These are phyloP conservation scores for Aleiodes leptofemur DNA, from an alignment of 2,888 invertebrate species.

Conservation along the genomic window DNA sequence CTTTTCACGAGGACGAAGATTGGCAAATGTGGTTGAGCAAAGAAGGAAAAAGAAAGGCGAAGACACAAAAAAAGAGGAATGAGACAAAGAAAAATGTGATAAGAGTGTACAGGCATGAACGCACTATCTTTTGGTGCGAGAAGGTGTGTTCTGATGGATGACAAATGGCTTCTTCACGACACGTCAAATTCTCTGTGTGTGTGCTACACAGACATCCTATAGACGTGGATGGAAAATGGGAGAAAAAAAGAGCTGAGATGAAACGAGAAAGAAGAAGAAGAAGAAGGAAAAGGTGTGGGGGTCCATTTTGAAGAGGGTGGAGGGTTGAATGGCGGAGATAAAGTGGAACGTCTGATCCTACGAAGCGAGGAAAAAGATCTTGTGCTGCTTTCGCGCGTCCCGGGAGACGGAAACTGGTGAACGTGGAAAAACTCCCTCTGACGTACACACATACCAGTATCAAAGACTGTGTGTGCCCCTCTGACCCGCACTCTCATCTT, in stretches of 20 bases:
- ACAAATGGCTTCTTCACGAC: constrained; percentile 76
- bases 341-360: constrained; percentile 76
- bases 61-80: constrained; percentile 35
- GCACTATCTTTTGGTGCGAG: constrained; percentile 61
- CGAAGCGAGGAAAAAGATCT: constrained; percentile 74
- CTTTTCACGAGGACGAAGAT: constrained; percentile 5
- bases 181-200: constrained; percentile 72
- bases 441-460: constrained; percentile 47
- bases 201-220: constrained; percentile 70
- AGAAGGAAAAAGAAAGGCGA: constrained; percentile 34
- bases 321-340: constrained; percentile 78
- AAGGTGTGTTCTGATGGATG: constrained; percentile 69
- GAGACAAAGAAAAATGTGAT: constrained; percentile 55
- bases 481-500: constrained; percentile 55
- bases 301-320: constrained; percentile 63
- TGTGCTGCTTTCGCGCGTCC: constrained; percentile 58
- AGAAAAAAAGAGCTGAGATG: constrained; percentile 69
- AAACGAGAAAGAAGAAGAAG: constrained; percentile 74
- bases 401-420: constrained; percentile 63
- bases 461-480: constrained; percentile 43
- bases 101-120: constrained; percentile 55
- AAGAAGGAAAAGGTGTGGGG: constrained; percentile 70
- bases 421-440: constrained; percentile 65
- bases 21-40: not conserved
- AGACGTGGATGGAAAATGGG: constrained; percentile 57